phyloP scores from a whole-genome alignment of 2,888 invertebrate genomes.

The Apodemia mormo region DNA sequence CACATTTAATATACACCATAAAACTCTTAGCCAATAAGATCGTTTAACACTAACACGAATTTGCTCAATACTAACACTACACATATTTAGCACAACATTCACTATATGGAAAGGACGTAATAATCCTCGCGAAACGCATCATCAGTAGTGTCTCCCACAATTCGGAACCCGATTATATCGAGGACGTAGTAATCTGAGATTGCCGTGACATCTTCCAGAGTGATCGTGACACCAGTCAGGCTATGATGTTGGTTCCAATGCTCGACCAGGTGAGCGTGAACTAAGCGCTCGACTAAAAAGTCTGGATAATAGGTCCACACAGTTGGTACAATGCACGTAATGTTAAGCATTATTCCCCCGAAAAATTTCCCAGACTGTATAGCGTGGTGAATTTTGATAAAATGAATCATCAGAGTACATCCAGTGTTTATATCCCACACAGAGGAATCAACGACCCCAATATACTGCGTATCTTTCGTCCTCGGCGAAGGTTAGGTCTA shows the following conservation, averaged over 20 bases:
- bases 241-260: not conserved
- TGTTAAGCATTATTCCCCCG: not conserved
- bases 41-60: no score
- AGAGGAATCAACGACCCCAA: not conserved
- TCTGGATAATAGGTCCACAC: no score
- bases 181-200: not conserved
- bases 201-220: not conserved
- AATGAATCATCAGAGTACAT: not conserved
- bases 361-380: not conserved
- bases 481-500: not conserved
- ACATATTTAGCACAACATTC: constrained; percentile 3
- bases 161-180: not conserved
- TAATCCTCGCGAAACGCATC: not conserved
- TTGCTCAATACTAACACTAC: no score
- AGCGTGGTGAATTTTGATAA: not conserved
- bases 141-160: not conserved
- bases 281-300: not conserved
- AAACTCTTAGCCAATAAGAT: no score
- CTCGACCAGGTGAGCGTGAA: not conserved
- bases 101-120: not conserved
- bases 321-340: not conserved
- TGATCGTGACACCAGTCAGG: not conserved
- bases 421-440: not conserved
- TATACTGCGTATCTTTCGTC: not conserved
- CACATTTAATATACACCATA: no score